A percentile compares a stretch with the other conserved stretches of the same genome.
Evolutionary conservation across 2,797 vertebrate genomes (phyloP).

Genomic region (Danionella dracula): DNA sequence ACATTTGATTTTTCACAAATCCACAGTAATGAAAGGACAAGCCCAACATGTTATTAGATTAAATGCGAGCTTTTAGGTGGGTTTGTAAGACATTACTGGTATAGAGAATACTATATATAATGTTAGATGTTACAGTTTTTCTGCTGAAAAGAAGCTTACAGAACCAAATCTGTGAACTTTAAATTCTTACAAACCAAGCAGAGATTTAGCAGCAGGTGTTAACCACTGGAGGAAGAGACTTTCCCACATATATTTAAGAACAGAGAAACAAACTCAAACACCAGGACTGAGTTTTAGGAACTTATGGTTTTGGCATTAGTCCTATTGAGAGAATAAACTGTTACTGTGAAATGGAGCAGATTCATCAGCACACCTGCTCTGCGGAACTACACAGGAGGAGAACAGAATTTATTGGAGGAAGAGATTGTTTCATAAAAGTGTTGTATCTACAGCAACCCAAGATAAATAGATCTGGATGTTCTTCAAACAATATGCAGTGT

Average conservation of each 20-base stretch:
- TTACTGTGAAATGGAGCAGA: slow-evolving; percentile 35
- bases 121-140: too few species aligned
- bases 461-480: too few species aligned
- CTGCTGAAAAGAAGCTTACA: too few species aligned
- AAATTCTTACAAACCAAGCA: not conserved
- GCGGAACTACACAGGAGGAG: slow-evolving; percentile 33
- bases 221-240: not conserved
- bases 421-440: too few species aligned
- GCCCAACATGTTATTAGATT: too few species aligned
- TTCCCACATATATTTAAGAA: not conserved
- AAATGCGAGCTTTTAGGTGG: too few species aligned
- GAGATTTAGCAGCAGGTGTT: not conserved
- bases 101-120: too few species aligned
- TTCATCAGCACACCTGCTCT: slow-evolving; percentile 50
- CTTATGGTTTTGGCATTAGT: slow-evolving; percentile 33
- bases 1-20: too few species aligned
- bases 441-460: too few species aligned
- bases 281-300: not conserved
- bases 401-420: not conserved
- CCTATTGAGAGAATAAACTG: slow-evolving; percentile 43
- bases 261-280: not conserved
- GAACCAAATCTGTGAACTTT: not conserved
- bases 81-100: too few species aligned
- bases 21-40: too few species aligned
- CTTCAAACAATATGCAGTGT: too few species aligned